Percentiles rank a stretch among this genome's conserved stretches.
phyloP scores from a whole-genome alignment of 1,140 invertebrate genomes.

The Mizuhopecten yessoensis region DNA sequence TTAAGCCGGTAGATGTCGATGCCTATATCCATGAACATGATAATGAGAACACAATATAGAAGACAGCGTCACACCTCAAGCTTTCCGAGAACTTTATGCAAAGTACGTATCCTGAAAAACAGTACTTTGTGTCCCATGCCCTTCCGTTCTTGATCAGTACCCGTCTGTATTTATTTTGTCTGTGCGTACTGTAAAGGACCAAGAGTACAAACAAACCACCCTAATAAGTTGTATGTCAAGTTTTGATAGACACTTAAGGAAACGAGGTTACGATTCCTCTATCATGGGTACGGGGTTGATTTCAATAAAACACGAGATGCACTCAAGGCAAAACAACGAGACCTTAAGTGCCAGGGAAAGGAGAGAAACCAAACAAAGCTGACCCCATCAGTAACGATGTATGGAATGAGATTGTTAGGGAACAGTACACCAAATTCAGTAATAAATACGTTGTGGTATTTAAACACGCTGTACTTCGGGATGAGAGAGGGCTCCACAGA shows the following conservation, averaged over 20 bases:
- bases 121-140: not conserved
- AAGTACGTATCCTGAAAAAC: not conserved
- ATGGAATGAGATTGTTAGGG: not conserved
- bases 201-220: no score
- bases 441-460: not conserved
- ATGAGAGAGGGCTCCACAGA: not conserved
- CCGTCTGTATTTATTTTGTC: not conserved
- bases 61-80: not conserved
- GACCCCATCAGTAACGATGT: not conserved
- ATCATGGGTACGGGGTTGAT: not conserved
- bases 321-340: constrained; percentile 40
- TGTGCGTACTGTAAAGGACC: constrained; percentile 22
- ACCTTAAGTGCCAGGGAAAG: constrained; percentile 52
- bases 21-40: not conserved
- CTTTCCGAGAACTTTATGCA: not conserved
- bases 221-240: not conserved
- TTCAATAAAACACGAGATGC: constrained; percentile 37
- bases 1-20: not conserved
- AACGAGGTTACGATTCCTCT: not conserved
- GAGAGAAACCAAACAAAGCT: not conserved
- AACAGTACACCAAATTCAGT: not conserved
- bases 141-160: not conserved
- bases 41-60: not conserved
- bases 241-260: constrained; percentile 19
- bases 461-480: constrained; percentile 7